Evolutionary conservation across 1,140 invertebrate genomes (phyloP), one percentile per base, ranked within the genome.

Genomic region (Grapholita molesta): DNA sequence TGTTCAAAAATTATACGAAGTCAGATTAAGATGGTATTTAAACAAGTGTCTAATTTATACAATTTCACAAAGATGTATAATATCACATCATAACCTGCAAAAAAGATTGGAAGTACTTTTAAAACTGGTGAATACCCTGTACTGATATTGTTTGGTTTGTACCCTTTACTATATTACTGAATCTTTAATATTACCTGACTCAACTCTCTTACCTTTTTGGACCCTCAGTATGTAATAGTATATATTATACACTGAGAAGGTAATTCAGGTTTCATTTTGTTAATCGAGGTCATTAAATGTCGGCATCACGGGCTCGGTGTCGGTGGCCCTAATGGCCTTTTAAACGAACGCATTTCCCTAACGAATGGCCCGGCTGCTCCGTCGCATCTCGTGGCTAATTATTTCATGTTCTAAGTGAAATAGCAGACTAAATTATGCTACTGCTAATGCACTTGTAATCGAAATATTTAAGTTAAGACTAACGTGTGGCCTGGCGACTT

Each of bases 211-310:
- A 21, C 15, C 7, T 48, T 48, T 33, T 70, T 67, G 21, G 48
- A 68, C 18, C 8, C 42, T 48, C 12, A 12, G 15, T 21, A 48
- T 48, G 42, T 48, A 18, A 48, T 48, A 48, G n/a, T 38, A n/a
- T 38, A 57, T 52, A 66, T 64, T 32, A 57, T 52, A 57, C 23
- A 66, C 64, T 38, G 55, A 66, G 48, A 68, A 73, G 69, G 57
- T 73, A 73, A 73, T 71, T 69, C 55, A 57, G 57, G 65, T 67
- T 76, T 73, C 69, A 76, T 76, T 75, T 64, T 67, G 71, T 73
- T 75, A 75, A 75, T 73, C 74, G 71, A 61, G 71, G 68, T 70
- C 71, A 75, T 75, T 75, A 75, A 75, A 55, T 73, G 69, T 61
- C 55, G 55, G 28, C 69, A 70, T 75, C 71, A 75, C 64, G 69